phyloP scores from a whole-genome alignment of 2,888 invertebrate species.

The Agrilus mali region DNA sequence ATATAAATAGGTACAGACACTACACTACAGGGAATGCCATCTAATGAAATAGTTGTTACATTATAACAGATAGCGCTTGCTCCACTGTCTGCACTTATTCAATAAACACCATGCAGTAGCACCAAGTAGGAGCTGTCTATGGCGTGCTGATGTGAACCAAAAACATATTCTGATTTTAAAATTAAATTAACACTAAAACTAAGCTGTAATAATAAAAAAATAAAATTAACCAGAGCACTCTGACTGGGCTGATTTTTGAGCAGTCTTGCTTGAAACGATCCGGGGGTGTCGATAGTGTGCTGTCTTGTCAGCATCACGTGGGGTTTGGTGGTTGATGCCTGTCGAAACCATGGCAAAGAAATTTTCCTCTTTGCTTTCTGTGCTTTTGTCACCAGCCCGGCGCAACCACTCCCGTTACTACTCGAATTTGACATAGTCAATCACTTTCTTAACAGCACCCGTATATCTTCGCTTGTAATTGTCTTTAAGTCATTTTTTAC shows the following conservation, averaged over 20 bases:
- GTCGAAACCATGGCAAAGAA: slow-evolving; percentile 81
- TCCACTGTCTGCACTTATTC: too few relatives aligned
- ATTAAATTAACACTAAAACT: too few relatives aligned
- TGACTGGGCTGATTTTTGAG: slow-evolving; percentile 55
- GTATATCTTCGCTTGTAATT: slow-evolving; percentile 1
- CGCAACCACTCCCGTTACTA: slow-evolving; percentile 17
- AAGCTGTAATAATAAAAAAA: slow-evolving; percentile 3
- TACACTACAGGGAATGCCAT: too few relatives aligned
- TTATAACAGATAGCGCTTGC: too few relatives aligned
- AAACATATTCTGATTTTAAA: too few relatives aligned
- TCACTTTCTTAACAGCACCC: neutral
- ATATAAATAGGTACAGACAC: too few relatives aligned
- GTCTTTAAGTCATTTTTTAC: neutral
- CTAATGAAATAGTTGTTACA: too few relatives aligned
- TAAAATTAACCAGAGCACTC: slow-evolving; percentile 34
- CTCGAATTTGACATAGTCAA: slow-evolving; percentile 16
- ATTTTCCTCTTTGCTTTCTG: slow-evolving; percentile 73
- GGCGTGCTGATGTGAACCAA: too few relatives aligned
- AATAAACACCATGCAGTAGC: too few relatives aligned
- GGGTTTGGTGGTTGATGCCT: slow-evolving; percentile 60
- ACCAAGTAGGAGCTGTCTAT: too few relatives aligned
- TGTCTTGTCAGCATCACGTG: slow-evolving; percentile 69
- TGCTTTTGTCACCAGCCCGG: slow-evolving; percentile 34
- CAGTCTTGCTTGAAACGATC: slow-evolving; percentile 67
- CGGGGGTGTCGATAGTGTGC: slow-evolving; percentile 83